Evolutionary conservation across 1,140 invertebrate species (phyloP).

Genomic region (Eueides isabella): DNA sequence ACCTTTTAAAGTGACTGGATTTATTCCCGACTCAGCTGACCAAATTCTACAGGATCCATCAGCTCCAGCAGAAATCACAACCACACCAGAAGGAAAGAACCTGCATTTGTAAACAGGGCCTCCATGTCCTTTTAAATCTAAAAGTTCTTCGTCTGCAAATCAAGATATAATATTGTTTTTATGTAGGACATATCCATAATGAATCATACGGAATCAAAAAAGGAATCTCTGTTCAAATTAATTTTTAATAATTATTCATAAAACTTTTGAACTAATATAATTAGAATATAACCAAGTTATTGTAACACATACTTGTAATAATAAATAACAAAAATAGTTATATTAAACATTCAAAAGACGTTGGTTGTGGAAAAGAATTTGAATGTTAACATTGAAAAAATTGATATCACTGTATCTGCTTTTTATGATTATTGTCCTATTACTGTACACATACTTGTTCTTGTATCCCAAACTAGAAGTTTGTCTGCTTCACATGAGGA

Average conservation of each 20-base stretch:
- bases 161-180: constrained; percentile 60
- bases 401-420: too few relatives aligned
- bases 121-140: constrained; percentile 85
- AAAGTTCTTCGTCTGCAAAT: constrained; percentile 75
- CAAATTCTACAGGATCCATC: constrained; percentile 88
- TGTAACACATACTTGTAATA: too few relatives aligned
- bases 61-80: constrained; percentile 86
- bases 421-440: neutral
- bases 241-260: too few relatives aligned
- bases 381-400: too few relatives aligned
- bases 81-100: constrained; percentile 89
- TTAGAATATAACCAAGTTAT: too few relatives aligned
- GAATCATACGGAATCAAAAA: too few relatives aligned
- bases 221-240: too few relatives aligned
- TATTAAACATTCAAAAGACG: too few relatives aligned
- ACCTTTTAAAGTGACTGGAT: constrained; percentile 86
- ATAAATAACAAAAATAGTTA: too few relatives aligned
- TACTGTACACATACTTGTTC: constrained; percentile 73
- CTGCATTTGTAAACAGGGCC: constrained; percentile 87
- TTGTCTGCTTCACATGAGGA: constrained; percentile 84
- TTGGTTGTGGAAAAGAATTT: too few relatives aligned
- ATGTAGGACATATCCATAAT: constrained; percentile 79
- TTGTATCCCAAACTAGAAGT: constrained; percentile 85
- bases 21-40: constrained; percentile 86
- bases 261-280: too few relatives aligned